A percentile compares a stretch with the other conserved stretches of the same genome.
Conservation (phyloP, 2,113 vertebrate genomes). For the Microtus ochrogaster region DNA sequence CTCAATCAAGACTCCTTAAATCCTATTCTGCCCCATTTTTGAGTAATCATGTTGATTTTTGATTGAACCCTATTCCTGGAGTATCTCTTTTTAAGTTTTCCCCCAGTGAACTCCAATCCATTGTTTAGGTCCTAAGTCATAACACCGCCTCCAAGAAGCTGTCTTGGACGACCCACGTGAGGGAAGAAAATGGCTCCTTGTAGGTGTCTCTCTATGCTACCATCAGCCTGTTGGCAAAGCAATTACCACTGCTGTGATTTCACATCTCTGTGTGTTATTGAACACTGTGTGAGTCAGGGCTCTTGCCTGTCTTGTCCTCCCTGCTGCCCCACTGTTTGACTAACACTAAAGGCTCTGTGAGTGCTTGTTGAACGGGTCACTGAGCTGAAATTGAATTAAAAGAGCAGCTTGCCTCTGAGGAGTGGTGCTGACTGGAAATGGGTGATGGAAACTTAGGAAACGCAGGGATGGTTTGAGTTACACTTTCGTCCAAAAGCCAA, state of each 20-base stretch:
- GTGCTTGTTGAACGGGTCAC: background rate
- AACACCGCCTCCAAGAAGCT: background rate
- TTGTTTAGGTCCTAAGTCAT: background rate
- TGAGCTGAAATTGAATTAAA: background rate
- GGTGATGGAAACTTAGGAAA: background rate
- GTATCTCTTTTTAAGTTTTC: background rate
- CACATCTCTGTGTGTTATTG: background rate
- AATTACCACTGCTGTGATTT: background rate
- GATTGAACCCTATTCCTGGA: background rate
- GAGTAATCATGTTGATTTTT: no score
- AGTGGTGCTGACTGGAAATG: background rate
- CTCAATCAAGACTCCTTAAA: accelerated
- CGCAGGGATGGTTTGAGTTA: background rate
- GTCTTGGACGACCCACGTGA: background rate
- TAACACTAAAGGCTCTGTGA: background rate
- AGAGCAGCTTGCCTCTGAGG: background rate
- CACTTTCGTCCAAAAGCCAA: background rate
- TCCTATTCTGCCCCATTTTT: background rate
- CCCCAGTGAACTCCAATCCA: background rate
- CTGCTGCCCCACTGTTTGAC: background rate
- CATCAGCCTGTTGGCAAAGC: background rate
- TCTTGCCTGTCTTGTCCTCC: background rate
- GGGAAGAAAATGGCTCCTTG: background rate
- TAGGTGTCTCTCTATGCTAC: background rate
- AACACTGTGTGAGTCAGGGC: background rate